These are phyloP conservation scores for Drosophila conformis DNA, from an alignment of 2,888 invertebrate species.

Conservation along the genomic window DNA sequence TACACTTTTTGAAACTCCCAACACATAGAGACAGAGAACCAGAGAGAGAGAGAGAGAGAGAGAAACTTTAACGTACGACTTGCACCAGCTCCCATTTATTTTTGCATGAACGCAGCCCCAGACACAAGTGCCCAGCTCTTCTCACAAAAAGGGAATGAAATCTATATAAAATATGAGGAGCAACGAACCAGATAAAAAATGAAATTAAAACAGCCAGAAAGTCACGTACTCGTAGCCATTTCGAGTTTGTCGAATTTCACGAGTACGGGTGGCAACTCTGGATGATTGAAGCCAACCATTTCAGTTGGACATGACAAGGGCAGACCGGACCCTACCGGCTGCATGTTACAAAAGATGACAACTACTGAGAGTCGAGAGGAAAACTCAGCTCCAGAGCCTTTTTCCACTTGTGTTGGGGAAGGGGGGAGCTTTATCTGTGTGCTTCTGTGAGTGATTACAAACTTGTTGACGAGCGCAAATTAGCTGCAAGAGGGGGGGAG, in stretches of 20 bases:
- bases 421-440: conserved; percentile 23
- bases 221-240: conserved; percentile 52
- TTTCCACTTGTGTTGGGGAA: not conserved
- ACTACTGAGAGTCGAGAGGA: conserved; percentile 15
- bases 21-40: conserved; percentile 24
- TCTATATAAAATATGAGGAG: conserved; percentile 46
- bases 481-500: conserved; percentile 37
- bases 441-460: conserved; percentile 62
- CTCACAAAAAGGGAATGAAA: conserved; percentile 22
- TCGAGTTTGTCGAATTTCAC: conserved; percentile 28
- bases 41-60: conserved; percentile 20
- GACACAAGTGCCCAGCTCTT: conserved; percentile 12
- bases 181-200: conserved; percentile 5
- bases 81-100: conserved; percentile 38
- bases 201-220: conserved; percentile 56
- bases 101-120: conserved; percentile 26
- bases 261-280: conserved; percentile 27
- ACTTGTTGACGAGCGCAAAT: conserved; percentile 66
- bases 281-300: not conserved
- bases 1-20: conserved; percentile 18
- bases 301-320: conserved; percentile 56
- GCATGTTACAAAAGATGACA: conserved; percentile 53
- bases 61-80: conserved; percentile 50
- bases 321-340: conserved; percentile 12
- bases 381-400: conserved; percentile 28